Conservation (phyloP, 2,888 invertebrate species). For the Pollenia labialis region DNA sequence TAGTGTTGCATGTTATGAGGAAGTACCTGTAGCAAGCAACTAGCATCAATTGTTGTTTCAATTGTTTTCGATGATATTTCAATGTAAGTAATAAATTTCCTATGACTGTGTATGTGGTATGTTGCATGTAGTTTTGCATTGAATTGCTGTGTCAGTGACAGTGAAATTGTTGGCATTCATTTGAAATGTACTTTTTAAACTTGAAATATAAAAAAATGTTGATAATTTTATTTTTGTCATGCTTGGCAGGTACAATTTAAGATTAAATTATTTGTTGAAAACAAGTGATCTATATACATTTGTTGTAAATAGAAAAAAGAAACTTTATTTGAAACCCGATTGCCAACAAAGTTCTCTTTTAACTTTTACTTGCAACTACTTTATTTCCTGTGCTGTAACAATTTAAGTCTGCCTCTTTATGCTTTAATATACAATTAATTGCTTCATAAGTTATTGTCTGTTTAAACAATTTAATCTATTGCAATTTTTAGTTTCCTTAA, state of each 20-base stretch:
- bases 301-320: too few relatives aligned
- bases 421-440: background rate
- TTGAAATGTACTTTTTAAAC: constrained; percentile 30
- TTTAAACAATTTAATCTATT: too few relatives aligned
- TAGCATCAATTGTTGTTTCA: constrained; percentile 39
- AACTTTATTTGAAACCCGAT: too few relatives aligned
- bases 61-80: constrained; percentile 25
- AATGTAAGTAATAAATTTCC: constrained; percentile 40
- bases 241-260: constrained; percentile 7
- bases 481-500: background rate
- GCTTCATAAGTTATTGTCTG: background rate
- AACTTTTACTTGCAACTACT: too few relatives aligned
- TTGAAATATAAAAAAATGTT: constrained; percentile 16
- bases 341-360: too few relatives aligned
- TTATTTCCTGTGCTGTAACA: too few relatives aligned
- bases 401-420: too few relatives aligned
- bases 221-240: constrained; percentile 29
- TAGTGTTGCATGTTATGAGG: constrained; percentile 66
- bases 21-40: constrained; percentile 44
- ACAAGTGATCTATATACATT: too few relatives aligned
- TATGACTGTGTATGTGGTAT: constrained; percentile 3
- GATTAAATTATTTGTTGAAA: too few relatives aligned
- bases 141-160: constrained; percentile 77
- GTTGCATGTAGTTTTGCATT: constrained; percentile 60
- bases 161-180: constrained; percentile 81